phyloP scores from a whole-genome alignment of 2,113 vertebrate species.

The Perca fluviatilis region DNA sequence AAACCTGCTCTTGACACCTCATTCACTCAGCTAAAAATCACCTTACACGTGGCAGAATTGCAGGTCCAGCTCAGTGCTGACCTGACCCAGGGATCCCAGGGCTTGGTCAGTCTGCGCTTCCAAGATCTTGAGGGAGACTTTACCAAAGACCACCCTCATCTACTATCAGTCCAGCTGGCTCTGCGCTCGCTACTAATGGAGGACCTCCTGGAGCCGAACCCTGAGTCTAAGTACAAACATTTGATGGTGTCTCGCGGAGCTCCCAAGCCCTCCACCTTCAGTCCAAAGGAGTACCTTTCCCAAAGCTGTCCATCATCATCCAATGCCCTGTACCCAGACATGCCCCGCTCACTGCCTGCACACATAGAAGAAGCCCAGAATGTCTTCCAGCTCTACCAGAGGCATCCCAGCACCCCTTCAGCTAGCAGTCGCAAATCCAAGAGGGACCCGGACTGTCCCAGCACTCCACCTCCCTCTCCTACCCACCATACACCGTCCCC shows the following conservation, averaged over 20 bases:
- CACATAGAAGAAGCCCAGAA: constrained; percentile 98
- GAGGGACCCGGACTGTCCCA: constrained; percentile 87
- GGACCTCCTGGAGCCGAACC: constrained; percentile 93
- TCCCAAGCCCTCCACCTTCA: constrained; percentile 92
- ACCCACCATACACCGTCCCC: constrained; percentile 79
- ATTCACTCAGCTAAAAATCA: constrained; percentile 94
- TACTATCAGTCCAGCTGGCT: constrained; percentile 91
- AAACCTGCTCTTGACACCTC: constrained; percentile 69
- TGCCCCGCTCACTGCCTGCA: constrained; percentile 96
- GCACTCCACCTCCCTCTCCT: constrained; percentile 97
- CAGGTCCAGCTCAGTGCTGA: constrained; percentile 95
- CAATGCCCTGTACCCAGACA: constrained; percentile 91
- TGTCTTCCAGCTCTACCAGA: constrained; percentile 97
- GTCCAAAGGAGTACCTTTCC: constrained; percentile 95
- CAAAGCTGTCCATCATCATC: constrained; percentile 94
- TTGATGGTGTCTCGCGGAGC: constrained; percentile 97
- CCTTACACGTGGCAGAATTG: constrained; percentile 91
- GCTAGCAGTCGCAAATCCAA: constrained; percentile 84
- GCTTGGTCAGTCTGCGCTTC: constrained; percentile 94
- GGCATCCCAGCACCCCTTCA: constrained; percentile 87
- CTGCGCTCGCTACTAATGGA: constrained; percentile 96
- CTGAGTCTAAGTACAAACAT: constrained; percentile 94
- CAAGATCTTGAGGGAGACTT: constrained; percentile 96
- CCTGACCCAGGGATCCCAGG: constrained; percentile 93
- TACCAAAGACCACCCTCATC: constrained; percentile 93